Percentiles rank a stretch among this genome's conserved stretches.
Evolutionary conservation across 2,113 vertebrate species (phyloP).

Genomic region (Acrocephalus kingi): DNA sequence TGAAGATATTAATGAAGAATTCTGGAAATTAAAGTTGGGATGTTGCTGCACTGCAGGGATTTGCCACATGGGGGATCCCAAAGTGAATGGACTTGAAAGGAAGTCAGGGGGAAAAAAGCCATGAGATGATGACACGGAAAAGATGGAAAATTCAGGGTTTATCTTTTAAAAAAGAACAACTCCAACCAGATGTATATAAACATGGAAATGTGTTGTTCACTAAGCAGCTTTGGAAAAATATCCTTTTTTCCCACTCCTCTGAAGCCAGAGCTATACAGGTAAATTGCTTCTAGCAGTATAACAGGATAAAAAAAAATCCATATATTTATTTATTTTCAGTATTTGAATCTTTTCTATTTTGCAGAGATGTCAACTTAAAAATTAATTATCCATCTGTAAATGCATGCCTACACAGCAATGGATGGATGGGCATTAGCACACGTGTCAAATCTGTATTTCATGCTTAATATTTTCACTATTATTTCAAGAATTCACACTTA

Average conservation of each 20-base stretch:
- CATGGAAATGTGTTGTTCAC: accelerated
- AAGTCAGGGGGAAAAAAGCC: background rate
- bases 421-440: accelerated
- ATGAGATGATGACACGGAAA: background rate
- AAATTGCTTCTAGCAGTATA: background rate
- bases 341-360: background rate
- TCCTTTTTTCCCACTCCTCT: accelerated
- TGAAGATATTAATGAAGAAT: background rate
- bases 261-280: background rate
- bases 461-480: background rate
- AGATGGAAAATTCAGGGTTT: background rate
- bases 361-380: background rate
- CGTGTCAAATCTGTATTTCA: background rate
- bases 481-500: background rate
- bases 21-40: background rate
- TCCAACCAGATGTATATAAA: background rate
- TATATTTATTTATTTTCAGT: background rate
- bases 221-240: background rate
- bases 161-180: background rate
- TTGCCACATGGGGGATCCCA: constrained; percentile 58
- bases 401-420: background rate
- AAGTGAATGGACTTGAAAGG: background rate
- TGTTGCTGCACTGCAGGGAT: constrained; percentile 36
- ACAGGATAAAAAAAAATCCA: background rate
- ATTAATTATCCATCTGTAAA: background rate